Percentiles rank a stretch among this genome's conserved stretches.
These are phyloP conservation scores for Dryas iulia DNA, from an alignment of 1,140 invertebrate genomes.

Conservation along the genomic window DNA sequence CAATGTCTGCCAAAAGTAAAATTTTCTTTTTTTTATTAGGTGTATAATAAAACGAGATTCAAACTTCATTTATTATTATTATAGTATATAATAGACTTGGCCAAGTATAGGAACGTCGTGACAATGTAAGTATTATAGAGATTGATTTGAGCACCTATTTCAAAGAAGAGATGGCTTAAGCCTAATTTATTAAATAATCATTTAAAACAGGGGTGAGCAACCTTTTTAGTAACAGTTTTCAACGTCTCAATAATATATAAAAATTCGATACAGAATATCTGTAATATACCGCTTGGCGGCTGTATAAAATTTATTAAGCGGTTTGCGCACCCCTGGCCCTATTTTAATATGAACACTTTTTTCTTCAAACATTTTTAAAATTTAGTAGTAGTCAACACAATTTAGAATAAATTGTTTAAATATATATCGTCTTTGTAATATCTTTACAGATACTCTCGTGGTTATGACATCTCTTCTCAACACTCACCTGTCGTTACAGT, in stretches of 20 bases:
- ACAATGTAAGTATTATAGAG: background rate
- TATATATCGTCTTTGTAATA: background rate
- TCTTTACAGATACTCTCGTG: no score
- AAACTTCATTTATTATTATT: background rate
- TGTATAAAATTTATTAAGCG: no score
- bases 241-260: no score
- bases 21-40: background rate
- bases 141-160: background rate
- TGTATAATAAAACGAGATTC: background rate
- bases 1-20: background rate
- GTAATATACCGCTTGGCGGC: no score
- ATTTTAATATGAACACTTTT: no score
- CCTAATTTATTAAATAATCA: no score
- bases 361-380: no score
- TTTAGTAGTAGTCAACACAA: no score
- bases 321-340: no score
- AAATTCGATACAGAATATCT: no score
- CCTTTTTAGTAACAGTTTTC: no score
- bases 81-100: slow-evolving; percentile 2
- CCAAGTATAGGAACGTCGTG: background rate
- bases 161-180: background rate
- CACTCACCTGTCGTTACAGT: background rate
- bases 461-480: background rate
- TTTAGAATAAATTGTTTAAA: background rate
- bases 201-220: no score